Base-by-base conservation (phyloP, 1,140 invertebrate genomes). In the Papilio dardanus region DNA sequence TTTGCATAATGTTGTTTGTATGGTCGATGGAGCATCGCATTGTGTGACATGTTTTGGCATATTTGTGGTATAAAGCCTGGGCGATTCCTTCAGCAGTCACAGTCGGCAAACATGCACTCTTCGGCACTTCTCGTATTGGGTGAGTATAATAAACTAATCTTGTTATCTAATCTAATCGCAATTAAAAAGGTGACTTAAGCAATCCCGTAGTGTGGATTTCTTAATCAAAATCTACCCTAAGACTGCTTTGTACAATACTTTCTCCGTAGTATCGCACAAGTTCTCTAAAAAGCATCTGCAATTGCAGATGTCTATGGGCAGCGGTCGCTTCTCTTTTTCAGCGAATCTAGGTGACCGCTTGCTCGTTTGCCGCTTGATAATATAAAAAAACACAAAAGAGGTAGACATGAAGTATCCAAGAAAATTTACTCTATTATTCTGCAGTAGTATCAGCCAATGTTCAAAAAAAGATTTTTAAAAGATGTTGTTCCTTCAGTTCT, bases 401-500 rank as follows among this genome's bases (percentile, higher is more conserved):
- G n/a, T n/a, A n/a, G n/a, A n/a, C n/a, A n/a, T n/a, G n/a, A n/a
- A n/a, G n/a, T n/a, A n/a, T n/a, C n/a, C n/a, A n/a, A n/a, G n/a
- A n/a, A n/a, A n/a, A n/a, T 2, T 37, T 37, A 37, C 6, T n/a
- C n/a, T n/a, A 37, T 37, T 42, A n/a, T 42, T 42, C 3, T n/a
- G 14, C 40, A 4, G n/a, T 4, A 42, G 14, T 42, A 10, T 37
- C 2, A 37, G 12, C 8, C 35, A 37, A 3, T 65, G 8, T 19
- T 65, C 62, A 65, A 35, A 14, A 28, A 3, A 35, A 37, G 40
- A 65, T 10, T 40, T 24, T 46, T n/a, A 31, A 74, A 16, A 42
- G 28, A 33, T 40, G 2, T 40, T 19, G 37, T 58, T 71, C 76
- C 5, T 2, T 16, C 77, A 89, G 88, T 83, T 31, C 75, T 89